phyloP scores from a whole-genome alignment of 2,797 vertebrate species.

The Moxostoma hubbsi region DNA sequence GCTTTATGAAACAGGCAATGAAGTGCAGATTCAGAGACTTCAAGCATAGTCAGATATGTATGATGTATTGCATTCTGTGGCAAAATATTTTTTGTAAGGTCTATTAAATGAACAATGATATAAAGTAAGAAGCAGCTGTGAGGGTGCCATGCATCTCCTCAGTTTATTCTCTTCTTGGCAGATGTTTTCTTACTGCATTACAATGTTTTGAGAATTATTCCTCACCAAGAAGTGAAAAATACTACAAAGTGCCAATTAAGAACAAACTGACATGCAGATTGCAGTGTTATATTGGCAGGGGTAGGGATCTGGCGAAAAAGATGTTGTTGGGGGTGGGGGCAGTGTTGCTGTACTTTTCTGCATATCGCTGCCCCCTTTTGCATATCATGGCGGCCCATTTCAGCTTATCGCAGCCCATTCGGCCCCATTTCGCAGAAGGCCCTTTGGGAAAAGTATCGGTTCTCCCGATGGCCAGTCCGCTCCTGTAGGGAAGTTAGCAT shows the following conservation, averaged over 20 bases:
- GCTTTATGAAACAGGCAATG: constrained; percentile 39
- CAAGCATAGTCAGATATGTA: constrained; percentile 10
- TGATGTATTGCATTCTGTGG: constrained; percentile 13
- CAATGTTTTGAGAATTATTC: neutral
- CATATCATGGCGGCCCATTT: no score
- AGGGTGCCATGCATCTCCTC: neutral
- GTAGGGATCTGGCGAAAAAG: no score
- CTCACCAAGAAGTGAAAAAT: neutral
- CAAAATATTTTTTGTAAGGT: constrained; percentile 19
- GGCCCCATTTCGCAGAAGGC: no score
- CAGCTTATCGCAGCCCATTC: no score
- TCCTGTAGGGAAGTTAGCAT: neutral
- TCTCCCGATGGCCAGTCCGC: no score
- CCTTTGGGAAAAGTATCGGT: no score
- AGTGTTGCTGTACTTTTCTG: no score
- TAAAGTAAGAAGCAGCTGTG: neutral
- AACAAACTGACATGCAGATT: neutral
- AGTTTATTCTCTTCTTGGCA: neutral
- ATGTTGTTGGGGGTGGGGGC: no score
- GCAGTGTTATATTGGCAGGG: neutral
- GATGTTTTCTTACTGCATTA: constrained; percentile 1
- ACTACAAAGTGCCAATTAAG: neutral
- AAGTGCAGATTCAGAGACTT: constrained; percentile 38
- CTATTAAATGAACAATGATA: constrained; percentile 15
- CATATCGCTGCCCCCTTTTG: no score